phyloP scores from a whole-genome alignment of 2,113 vertebrate genomes.

The Bufo bufo region DNA sequence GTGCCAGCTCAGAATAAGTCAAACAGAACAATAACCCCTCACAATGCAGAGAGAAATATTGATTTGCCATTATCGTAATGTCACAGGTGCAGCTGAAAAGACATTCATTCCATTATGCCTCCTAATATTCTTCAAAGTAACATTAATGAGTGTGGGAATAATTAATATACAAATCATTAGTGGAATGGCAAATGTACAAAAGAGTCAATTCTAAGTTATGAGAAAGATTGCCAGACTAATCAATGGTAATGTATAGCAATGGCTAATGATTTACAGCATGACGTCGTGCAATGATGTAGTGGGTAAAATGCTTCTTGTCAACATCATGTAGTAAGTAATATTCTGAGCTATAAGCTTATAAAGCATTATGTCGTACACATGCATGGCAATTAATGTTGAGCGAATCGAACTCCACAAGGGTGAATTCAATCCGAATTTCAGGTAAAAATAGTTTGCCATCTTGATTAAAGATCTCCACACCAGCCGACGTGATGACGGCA shows the following conservation, averaged over 20 bases:
- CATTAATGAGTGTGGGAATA: conserved; percentile 22
- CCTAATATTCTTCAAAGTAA: conserved; percentile 20
- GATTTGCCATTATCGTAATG: conserved; percentile 55
- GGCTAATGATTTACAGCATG: not conserved
- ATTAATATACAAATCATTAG: conserved; percentile 33
- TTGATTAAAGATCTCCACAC: no score
- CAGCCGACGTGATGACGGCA: no score
- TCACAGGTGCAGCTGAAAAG: conserved; percentile 39
- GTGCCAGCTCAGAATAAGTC: conserved; percentile 51
- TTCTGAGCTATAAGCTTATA: no score
- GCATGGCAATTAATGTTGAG: no score
- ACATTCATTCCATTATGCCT: conserved; percentile 18
- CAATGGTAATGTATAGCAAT: not conserved
- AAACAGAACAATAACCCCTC: conserved; percentile 55
- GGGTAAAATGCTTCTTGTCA: not conserved
- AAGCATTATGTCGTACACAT: no score
- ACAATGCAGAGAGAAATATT: conserved; percentile 50
- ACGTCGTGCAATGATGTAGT: not conserved
- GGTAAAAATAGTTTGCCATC: no score
- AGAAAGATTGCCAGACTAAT: not conserved
- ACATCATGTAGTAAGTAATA: no score
- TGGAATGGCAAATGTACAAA: not conserved
- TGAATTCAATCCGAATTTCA: no score
- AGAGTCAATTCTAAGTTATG: not conserved
- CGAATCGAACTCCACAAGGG: no score